Evolutionary conservation across 2,113 vertebrate genomes (phyloP).

Genomic region (Zosterops japonicus): DNA sequence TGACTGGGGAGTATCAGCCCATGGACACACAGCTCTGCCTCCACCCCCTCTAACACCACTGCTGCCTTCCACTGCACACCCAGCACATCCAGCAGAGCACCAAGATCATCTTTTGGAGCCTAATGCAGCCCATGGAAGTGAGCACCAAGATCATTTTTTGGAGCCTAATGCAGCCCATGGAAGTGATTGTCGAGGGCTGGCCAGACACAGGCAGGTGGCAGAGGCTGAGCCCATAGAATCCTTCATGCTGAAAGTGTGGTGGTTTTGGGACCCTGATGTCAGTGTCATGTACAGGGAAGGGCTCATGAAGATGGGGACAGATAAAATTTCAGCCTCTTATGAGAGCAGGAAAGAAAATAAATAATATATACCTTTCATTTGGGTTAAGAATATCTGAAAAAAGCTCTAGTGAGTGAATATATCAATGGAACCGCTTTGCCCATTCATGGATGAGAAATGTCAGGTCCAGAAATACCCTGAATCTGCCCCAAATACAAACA

Average conservation of each 20-base stretch:
- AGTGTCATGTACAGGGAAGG: not conserved
- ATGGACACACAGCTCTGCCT: not conserved
- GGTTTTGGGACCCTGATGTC: not conserved
- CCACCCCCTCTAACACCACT: not conserved
- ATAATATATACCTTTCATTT: not conserved
- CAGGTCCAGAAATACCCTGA: not conserved
- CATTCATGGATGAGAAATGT: not conserved
- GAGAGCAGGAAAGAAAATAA: not conserved
- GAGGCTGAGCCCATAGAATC: not conserved
- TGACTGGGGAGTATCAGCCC: rapidly evolving
- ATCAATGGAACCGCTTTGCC: not conserved
- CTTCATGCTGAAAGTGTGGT: not conserved
- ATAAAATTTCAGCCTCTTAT: not conserved
- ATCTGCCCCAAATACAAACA: slow-evolving; percentile 8
- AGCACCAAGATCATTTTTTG: not conserved
- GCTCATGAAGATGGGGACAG: rapidly evolving
- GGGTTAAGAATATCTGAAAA: not conserved
- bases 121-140: not conserved
- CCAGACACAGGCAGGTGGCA: rapidly evolving
- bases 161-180: not conserved
- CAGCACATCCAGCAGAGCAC: not conserved
- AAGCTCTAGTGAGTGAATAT: not conserved
- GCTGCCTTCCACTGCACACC: not conserved
- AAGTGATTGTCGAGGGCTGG: rapidly evolving
- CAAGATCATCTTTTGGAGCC: not conserved